A percentile compares a stretch with the other conserved stretches of the same genome.
Evolutionary conservation across 2,888 invertebrate genomes (phyloP).

Genomic region (Dilophus febrilis): DNA sequence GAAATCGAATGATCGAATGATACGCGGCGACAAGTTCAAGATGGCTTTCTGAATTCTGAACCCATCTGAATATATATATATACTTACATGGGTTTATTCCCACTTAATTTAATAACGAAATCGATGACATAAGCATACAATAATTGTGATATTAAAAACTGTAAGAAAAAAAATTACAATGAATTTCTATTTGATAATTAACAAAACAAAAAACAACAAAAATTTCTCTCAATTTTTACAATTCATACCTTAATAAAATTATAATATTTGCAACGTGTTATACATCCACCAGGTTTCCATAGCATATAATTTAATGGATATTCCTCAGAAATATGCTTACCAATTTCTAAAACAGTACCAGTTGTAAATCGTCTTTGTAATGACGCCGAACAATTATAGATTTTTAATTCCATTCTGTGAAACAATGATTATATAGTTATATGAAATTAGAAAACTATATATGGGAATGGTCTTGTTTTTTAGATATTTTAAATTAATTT

Average conservation of each 20-base stretch:
- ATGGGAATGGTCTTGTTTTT: too few relatives aligned
- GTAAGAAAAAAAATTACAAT: slow-evolving; percentile 7
- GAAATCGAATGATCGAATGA: too few relatives aligned
- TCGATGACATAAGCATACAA: slow-evolving; percentile 67
- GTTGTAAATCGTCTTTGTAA: slow-evolving; percentile 49
- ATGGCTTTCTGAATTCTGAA: too few relatives aligned
- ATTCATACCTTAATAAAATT: slow-evolving; percentile 43
- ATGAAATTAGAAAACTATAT: too few relatives aligned
- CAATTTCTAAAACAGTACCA: slow-evolving; percentile 40
- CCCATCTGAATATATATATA: not conserved
- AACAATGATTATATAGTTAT: not conserved
- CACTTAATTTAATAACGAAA: slow-evolving; percentile 39
- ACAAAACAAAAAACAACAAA: not conserved
- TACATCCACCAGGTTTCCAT: slow-evolving; percentile 44
- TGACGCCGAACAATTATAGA: slow-evolving; percentile 72
- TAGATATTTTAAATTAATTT: too few relatives aligned
- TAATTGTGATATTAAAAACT: slow-evolving; percentile 55
- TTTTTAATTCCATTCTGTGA: slow-evolving; percentile 32
- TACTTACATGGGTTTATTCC: slow-evolving; percentile 53
- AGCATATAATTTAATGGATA: slow-evolving; percentile 53
- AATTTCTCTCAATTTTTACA: not conserved
- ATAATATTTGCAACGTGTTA: slow-evolving; percentile 39
- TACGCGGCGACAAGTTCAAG: too few relatives aligned
- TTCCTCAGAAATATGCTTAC: slow-evolving; percentile 31
- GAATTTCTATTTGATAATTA: not conserved